Evolutionary conservation across 1,140 invertebrate genomes (phyloP), one percentile per base, ranked within the genome.

Genomic region (Tetranychus urticae): DNA sequence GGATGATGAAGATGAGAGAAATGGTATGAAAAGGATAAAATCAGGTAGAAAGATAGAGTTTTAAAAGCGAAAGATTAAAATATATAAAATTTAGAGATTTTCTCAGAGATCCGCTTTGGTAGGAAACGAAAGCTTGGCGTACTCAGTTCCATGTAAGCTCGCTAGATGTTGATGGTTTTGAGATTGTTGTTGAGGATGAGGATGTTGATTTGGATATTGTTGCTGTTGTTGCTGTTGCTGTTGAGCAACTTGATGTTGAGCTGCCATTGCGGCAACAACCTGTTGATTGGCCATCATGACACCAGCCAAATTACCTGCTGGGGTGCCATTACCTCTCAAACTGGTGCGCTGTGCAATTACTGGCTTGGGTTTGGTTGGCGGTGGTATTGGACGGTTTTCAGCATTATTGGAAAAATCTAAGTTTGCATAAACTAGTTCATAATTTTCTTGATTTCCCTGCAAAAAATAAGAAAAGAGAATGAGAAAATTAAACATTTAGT

Each of bases 341-440:
- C 33, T 34, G 6, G 55, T 34, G 12, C 37, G 55, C 36, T 33
- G 8, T 39, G 13, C 31, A 14, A 56, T 56, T 13, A n/a, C 34
- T 13, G 55, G 55, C 37, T 56, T 56, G 8, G 55, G 55, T 39
- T 39, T 35, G n/a, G 55, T 56, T 56, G 55, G 31, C 33, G 55
- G 55, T 13, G 55, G 55, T 35, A n/a, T 34, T n/a, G n/a, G n/a
- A 33, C n/a, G 50, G 23, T 31, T 52, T 33, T n/a, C n/a, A 36
- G 33, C 37, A 36, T 56, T 39, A 12, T 36, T 56, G 8, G 35
- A 10, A 36, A 61, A 61, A 1, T 61, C 60, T n/a, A 61, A n/a
- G 42, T 61, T 61, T n/a, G 60, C 60, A 34, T 61, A 61, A 42
- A 61, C 60, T 35, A 61, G 7, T 56, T 61, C 60, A 42, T 61